These are phyloP conservation scores for Drosophila paulistorum DNA, from an alignment of 1,140 invertebrate species.

Conservation along the genomic window DNA sequence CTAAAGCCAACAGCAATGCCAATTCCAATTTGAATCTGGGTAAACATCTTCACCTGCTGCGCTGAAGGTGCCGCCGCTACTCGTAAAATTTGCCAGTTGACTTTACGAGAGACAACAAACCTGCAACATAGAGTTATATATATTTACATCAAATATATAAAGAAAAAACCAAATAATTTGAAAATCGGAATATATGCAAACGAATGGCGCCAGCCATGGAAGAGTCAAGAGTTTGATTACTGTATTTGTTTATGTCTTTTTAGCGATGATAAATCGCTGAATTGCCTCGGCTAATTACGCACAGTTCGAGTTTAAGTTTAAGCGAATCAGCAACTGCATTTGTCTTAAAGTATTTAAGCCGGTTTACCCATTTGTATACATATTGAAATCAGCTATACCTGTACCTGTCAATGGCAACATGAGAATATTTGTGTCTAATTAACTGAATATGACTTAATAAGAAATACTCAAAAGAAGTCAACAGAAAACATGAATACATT, in stretches of 20 bases:
- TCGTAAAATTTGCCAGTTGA: conserved; percentile 16
- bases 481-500: background rate
- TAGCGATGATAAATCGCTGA: conserved; percentile 52
- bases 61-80: conserved; percentile 8
- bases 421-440: conserved; percentile 54
- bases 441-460: conserved; percentile 30
- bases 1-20: conserved; percentile 11
- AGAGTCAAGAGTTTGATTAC: conserved; percentile 11
- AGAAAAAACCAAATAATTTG: conserved; percentile 22
- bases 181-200: conserved; percentile 6
- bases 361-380: conserved; percentile 1
- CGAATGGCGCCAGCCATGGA: conserved; percentile 40
- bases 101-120: conserved; percentile 11
- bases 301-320: conserved; percentile 42
- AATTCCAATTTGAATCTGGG: conserved; percentile 53
- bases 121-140: background rate
- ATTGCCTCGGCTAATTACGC: conserved; percentile 47
- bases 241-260: conserved; percentile 45
- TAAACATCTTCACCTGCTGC: conserved; percentile 65
- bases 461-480: background rate
- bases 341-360: conserved; percentile 37
- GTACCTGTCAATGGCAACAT: conserved; percentile 59
- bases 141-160: background rate
- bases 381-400: conserved; percentile 34
- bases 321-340: conserved; percentile 53